Percentiles rank a stretch among this genome's conserved stretches.
Conservation (phyloP, 2,888 invertebrate species). For the Rhopalosiphum nymphaeae region DNA sequence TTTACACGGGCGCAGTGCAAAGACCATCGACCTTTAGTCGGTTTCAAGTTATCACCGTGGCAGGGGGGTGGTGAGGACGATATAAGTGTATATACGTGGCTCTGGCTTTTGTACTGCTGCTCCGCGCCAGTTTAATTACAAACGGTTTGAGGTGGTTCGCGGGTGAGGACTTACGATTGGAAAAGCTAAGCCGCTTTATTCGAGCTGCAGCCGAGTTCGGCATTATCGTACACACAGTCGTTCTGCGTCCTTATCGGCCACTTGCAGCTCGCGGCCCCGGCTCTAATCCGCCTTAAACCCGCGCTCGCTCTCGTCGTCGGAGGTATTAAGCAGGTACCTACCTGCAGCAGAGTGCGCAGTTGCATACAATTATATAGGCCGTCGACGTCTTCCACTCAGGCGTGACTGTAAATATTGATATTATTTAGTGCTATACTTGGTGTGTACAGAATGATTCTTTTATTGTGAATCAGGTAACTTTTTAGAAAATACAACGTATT, state of each 20-base stretch:
- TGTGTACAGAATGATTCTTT: no score
- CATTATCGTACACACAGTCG: slow-evolving; percentile 24
- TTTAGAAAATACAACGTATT: no score
- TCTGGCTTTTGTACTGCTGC: slow-evolving; percentile 44
- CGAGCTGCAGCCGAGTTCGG: slow-evolving; percentile 38
- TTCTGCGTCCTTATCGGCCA: slow-evolving; percentile 49
- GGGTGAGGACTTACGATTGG: slow-evolving; percentile 55
- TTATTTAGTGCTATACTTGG: neutral
- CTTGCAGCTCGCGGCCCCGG: slow-evolving; percentile 15
- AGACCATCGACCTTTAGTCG: neutral
- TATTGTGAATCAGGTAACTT: no score
- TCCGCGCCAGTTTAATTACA: slow-evolving; percentile 48
- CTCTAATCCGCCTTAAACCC: slow-evolving; percentile 55
- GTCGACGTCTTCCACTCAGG: neutral
- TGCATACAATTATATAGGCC: slow-evolving; percentile 46
- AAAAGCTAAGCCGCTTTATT: slow-evolving; percentile 61
- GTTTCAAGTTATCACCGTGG: neutral
- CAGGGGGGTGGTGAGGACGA: no score
- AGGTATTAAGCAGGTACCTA: neutral
- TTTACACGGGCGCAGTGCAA: neutral
- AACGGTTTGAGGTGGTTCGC: slow-evolving; percentile 38
- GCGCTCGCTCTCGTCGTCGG: slow-evolving; percentile 2
- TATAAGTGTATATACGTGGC: neutral
- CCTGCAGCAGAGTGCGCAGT: neutral
- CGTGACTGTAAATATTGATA: neutral